Conservation (phyloP, 1,140 invertebrate species). For the Apis cerana region DNA sequence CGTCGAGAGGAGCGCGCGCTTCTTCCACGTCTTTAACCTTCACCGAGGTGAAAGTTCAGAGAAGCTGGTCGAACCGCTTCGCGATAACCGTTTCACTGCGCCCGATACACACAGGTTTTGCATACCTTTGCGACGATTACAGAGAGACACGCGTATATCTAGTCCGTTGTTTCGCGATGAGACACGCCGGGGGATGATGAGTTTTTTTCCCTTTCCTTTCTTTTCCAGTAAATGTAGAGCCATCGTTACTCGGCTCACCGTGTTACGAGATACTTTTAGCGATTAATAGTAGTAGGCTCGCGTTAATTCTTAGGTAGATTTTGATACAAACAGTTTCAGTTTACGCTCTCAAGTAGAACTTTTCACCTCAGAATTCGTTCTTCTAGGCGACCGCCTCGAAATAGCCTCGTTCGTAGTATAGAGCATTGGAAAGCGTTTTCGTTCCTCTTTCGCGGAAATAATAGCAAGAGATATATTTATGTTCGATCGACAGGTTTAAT, state of each 20-base stretch:
- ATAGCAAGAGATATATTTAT: too few relatives aligned
- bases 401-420: too few relatives aligned
- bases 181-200: not conserved
- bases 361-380: too few relatives aligned
- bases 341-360: too few relatives aligned
- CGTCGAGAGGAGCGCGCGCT: not conserved
- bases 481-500: too few relatives aligned
- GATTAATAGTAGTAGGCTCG: not conserved
- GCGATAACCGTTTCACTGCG: conserved; percentile 35
- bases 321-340: not conserved
- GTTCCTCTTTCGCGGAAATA: too few relatives aligned
- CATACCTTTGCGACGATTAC: conserved; percentile 51
- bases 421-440: too few relatives aligned
- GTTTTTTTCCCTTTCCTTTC: not conserved
- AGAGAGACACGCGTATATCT: conserved; percentile 48
- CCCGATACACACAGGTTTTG: conserved; percentile 43
- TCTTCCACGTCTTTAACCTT: conserved; percentile 55
- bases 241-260: not conserved
- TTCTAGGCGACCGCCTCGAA: too few relatives aligned
- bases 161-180: conserved; percentile 45
- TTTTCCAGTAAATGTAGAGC: not conserved
- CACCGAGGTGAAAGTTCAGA: conserved; percentile 73
- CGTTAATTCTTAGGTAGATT: not conserved
- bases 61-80: conserved; percentile 61
- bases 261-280: too few relatives aligned